phyloP scores from a whole-genome alignment of 1,140 invertebrate species.

The Tetramorium alpestre region DNA sequence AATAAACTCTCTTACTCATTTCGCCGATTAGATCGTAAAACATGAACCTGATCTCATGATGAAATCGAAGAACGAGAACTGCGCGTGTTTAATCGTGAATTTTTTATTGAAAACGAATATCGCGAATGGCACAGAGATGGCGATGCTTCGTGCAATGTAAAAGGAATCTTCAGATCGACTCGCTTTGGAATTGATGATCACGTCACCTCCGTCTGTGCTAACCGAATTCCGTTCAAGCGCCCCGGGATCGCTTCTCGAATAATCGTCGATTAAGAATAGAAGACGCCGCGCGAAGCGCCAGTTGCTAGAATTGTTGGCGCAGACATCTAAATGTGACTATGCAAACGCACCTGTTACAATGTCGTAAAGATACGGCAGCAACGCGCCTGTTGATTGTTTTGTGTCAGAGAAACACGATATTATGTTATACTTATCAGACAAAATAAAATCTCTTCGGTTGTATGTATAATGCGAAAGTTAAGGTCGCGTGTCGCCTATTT shows the following conservation, averaged over 20 bases:
- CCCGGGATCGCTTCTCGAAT: background rate
- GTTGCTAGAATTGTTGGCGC: background rate
- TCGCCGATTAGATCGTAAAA: background rate
- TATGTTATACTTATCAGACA: background rate
- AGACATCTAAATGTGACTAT: background rate
- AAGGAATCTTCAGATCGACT: background rate
- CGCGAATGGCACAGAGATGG: background rate
- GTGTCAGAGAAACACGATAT: background rate
- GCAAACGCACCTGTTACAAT: slow-evolving; percentile 32
- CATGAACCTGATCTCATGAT: background rate
- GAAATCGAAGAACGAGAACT: background rate
- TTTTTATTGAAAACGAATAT: background rate
- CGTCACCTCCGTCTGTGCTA: background rate
- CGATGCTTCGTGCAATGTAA: background rate
- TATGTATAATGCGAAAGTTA: background rate
- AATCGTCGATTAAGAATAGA: slow-evolving; percentile 22
- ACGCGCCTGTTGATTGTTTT: background rate
- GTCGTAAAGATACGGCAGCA: background rate
- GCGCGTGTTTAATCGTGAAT: background rate
- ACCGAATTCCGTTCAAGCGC: background rate
- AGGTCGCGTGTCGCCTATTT: background rate
- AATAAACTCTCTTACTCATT: background rate
- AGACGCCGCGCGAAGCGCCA: background rate
- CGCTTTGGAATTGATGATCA: background rate
- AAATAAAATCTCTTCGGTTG: background rate